Percentiles rank a stretch among this genome's conserved stretches.
These are phyloP conservation scores for Megalops cyprinoides DNA, from an alignment of 2,797 vertebrate genomes.

Conservation along the genomic window DNA sequence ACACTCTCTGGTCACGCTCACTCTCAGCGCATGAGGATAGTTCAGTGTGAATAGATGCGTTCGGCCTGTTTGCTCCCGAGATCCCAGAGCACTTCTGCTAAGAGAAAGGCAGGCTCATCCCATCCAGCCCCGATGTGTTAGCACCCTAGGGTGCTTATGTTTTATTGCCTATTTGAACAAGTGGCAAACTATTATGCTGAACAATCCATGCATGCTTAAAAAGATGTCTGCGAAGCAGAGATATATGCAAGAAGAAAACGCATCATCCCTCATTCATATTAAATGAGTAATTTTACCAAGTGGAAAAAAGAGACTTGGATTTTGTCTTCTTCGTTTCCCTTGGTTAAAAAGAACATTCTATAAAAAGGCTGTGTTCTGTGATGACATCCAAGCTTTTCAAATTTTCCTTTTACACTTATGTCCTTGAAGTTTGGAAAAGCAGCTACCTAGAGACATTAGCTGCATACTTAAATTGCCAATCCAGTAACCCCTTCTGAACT, in stretches of 20 bases:
- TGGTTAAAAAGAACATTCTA: background rate
- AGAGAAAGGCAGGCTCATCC: background rate
- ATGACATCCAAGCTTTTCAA: background rate
- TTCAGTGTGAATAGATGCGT: background rate
- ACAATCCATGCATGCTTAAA: background rate
- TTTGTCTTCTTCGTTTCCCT: background rate
- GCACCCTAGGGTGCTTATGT: background rate
- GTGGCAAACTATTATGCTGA: background rate
- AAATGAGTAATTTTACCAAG: background rate
- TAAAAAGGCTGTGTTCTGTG: background rate
- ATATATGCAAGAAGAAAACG: background rate
- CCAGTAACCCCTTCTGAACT: background rate
- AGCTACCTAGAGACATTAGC: background rate
- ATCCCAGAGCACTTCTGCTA: background rate
- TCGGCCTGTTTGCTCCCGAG: background rate
- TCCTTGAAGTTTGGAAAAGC: conserved; percentile 15
- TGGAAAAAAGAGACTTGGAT: background rate
- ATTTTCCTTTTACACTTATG: background rate
- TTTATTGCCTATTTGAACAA: conserved; percentile 16
- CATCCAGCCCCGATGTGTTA: background rate
- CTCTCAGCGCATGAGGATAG: background rate
- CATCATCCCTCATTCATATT: conserved; percentile 1
- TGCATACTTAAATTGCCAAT: conserved; percentile 17
- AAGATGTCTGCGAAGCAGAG: background rate
- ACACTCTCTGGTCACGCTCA: background rate